Percentiles rank a stretch among this genome's conserved stretches.
Evolutionary conservation across 2,113 vertebrate genomes (phyloP).

Genomic region (Paracanthobrama guichenoti): DNA sequence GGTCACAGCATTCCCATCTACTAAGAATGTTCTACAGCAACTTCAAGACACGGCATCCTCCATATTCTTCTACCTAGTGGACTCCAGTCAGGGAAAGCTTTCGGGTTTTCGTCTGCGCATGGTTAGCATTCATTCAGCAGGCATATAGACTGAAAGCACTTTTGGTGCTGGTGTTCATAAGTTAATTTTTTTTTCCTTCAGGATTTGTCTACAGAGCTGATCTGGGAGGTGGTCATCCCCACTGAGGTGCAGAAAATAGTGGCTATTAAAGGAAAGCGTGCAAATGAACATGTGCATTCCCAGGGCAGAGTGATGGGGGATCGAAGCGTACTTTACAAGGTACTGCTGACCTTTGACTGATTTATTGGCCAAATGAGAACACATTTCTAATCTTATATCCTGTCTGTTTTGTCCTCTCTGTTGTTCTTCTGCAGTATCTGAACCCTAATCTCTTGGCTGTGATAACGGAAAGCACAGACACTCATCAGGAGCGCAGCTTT

Average conservation of each 20-base stretch:
- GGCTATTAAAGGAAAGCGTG: constrained; percentile 87
- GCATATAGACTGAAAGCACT: neutral
- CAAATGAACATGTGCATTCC: constrained; percentile 94
- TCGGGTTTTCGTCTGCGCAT: constrained; percentile 89
- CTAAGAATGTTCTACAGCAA: constrained; percentile 90
- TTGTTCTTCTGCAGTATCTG: constrained; percentile 77
- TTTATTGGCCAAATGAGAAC: neutral
- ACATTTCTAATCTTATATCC: neutral
- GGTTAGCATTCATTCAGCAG: constrained; percentile 65
- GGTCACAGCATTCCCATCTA: constrained; percentile 92
- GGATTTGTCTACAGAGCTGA: constrained; percentile 90
- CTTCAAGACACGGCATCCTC: constrained; percentile 88
- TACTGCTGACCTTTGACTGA: constrained; percentile 55
- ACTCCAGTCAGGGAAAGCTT: constrained; percentile 83
- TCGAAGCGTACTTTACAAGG: constrained; percentile 98
- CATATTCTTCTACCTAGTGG: constrained; percentile 91
- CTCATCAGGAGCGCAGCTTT: constrained; percentile 90
- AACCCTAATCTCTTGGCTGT: constrained; percentile 95
- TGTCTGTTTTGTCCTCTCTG: neutral
- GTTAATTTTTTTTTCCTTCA: constrained; percentile 55
- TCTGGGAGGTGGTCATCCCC: constrained; percentile 89
- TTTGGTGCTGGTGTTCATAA: neutral
- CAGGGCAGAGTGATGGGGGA: constrained; percentile 98
- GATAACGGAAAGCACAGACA: constrained; percentile 91
- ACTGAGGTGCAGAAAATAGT: constrained; percentile 87